Base-by-base conservation (phyloP, 2,797 vertebrate species). In the Myoxocephalus aenaeus region DNA sequence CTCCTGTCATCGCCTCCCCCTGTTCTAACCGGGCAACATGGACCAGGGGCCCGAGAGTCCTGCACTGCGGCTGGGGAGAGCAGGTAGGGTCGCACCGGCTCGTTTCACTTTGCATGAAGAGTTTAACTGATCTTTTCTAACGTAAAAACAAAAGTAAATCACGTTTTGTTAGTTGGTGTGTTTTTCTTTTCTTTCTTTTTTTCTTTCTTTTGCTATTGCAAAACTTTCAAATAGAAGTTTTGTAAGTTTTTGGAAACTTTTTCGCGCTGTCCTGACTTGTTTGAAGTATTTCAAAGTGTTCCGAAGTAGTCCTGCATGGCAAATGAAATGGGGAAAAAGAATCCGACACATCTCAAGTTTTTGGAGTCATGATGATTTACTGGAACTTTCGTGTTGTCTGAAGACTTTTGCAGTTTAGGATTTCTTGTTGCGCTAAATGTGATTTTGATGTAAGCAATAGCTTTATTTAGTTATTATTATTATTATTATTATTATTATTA, bases 21-120 rank as follows among this genome's bases (percentile, higher is more conserved):
- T 92, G 80, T 87, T 90, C 89, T 86, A 81, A 82, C 88, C 91
- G 88, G 85, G 75, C 88, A 94, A 88, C 92, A 99, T 99, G 98
- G 97, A 98, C 92, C 93, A 96, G 93, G 96, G 97, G 86, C 96
- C 96, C 94, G 95, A 91, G 95, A 96, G 96, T 92, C 89, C 93
- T 86, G 88, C 95, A 73, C 91, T 96, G 89, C 96, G 96, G 90
- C 93, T 94, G 89, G 94, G 96, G 91, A 97, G 97, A 95, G 95
- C 97, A 97, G 97, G 97, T 99, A 97, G 92, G 96, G 91, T 73
- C 69, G 61, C 79, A 82, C 29, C 56, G 36, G 25, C 75, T 86
- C 73, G 1, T 71, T 73, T 81, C 20, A 27, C 42, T 76, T 76
- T 76, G 57, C 50, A 48, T 27, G 11, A 65, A 3, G 17, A 65